These are phyloP conservation scores for Danionella dracula DNA, from an alignment of 2,797 vertebrate species.

Conservation along the genomic window DNA sequence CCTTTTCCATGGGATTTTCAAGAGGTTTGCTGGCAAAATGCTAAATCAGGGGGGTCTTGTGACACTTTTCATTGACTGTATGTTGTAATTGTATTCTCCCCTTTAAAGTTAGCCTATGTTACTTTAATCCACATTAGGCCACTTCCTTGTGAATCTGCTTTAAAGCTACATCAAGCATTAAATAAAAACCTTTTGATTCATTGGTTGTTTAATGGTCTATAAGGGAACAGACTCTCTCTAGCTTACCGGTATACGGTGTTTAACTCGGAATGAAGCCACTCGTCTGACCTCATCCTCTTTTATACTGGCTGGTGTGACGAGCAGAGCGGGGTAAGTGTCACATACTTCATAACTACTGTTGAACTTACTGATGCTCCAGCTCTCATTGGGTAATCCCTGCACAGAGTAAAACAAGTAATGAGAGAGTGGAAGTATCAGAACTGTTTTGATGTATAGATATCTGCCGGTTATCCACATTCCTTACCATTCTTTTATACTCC, in stretches of 20 bases:
- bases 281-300: conserved; percentile 84
- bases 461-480: not conserved
- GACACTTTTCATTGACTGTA: too few species aligned
- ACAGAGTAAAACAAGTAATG: not conserved
- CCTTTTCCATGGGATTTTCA: too few species aligned
- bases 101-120: too few species aligned
- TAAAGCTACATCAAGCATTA: too few species aligned
- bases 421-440: not conserved
- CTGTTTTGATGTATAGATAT: not conserved
- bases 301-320: conserved; percentile 88
- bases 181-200: too few species aligned
- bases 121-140: too few species aligned
- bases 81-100: too few species aligned
- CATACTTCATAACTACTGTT: conserved; percentile 89
- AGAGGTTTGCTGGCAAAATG: too few species aligned
- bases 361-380: conserved; percentile 91
- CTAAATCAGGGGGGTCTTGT: too few species aligned
- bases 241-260: conserved; percentile 89
- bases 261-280: conserved; percentile 85
- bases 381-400: conserved; percentile 93
- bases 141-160: too few species aligned
- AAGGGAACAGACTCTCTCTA: too few species aligned
- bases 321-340: conserved; percentile 86
- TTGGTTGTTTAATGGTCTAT: too few species aligned
- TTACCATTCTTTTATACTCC: conserved; percentile 92